Conservation (phyloP, 2,797 vertebrate species). For the Falco concolor region DNA sequence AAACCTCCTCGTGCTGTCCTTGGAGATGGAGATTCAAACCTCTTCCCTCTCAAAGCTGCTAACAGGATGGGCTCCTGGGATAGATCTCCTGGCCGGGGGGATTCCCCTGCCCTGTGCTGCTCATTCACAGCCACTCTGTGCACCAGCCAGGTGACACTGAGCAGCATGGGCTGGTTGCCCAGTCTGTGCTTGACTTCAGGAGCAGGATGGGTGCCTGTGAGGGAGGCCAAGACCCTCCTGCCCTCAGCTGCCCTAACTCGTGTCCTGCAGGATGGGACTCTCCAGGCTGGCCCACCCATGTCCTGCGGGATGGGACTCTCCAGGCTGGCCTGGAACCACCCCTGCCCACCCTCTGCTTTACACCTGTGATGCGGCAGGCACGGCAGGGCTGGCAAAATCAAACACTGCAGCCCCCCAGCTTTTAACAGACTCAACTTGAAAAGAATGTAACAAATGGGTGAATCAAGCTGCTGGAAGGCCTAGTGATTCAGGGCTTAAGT, state of each 20-base stretch:
- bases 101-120: background rate
- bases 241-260: too few species aligned
- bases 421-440: background rate
- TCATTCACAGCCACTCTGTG: background rate
- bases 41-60: fast-evolving
- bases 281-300: too few species aligned
- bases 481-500: background rate
- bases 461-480: background rate
- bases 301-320: too few species aligned
- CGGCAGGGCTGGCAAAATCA: background rate
- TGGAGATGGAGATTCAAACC: background rate
- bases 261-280: background rate
- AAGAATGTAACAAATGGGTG: background rate
- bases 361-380: background rate
- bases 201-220: background rate
- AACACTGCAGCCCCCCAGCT: background rate
- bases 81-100: background rate
- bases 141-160: background rate
- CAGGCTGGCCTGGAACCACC: background rate
- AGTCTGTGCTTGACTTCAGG: background rate
- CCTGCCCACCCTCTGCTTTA: background rate
- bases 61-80: fast-evolving
- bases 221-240: background rate
- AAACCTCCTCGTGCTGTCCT: too few species aligned
- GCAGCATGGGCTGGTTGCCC: fast-evolving